These are phyloP conservation scores for Sciaenops ocellatus DNA, from an alignment of 2,797 vertebrate genomes.

Conservation along the genomic window DNA sequence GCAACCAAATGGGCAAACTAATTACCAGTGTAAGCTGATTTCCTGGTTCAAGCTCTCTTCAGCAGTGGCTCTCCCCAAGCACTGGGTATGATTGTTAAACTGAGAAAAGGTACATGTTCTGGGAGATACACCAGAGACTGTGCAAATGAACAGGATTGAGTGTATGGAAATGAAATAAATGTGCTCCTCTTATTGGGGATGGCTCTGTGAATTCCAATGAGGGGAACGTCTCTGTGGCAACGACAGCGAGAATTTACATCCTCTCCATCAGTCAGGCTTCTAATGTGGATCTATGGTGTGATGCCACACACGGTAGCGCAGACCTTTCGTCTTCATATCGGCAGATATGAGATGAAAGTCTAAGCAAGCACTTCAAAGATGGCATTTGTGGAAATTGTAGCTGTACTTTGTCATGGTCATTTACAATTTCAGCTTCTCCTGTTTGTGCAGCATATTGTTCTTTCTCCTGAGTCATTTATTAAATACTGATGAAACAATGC, in stretches of 20 bases:
- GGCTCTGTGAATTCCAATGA: constrained; percentile 74
- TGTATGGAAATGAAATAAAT: constrained; percentile 79
- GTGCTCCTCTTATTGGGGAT: constrained; percentile 61
- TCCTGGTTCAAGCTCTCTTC: constrained; percentile 70
- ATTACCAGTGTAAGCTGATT: constrained; percentile 81
- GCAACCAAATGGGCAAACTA: constrained; percentile 74
- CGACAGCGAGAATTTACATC: constrained; percentile 58
- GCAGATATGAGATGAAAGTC: constrained; percentile 55
- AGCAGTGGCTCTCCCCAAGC: constrained; percentile 63
- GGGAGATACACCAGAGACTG: constrained; percentile 65
- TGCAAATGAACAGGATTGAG: constrained; percentile 74
- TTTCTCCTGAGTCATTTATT: constrained; percentile 65
- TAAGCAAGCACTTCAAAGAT: constrained; percentile 35
- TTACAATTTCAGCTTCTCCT: constrained; percentile 42
- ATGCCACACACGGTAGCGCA: constrained; percentile 24
- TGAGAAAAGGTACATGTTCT: constrained; percentile 78
- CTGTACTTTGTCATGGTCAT: constrained; percentile 35
- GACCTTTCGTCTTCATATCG: constrained; percentile 70
- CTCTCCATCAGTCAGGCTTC: constrained; percentile 48
- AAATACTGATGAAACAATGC: constrained; percentile 75
- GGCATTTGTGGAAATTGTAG: constrained; percentile 34
- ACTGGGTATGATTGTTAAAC: constrained; percentile 70
- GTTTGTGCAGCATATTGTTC: constrained; percentile 52
- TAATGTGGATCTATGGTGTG: constrained; percentile 67
- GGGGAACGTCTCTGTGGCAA: constrained; percentile 59